phyloP scores from a whole-genome alignment of 30 jellyfish, hydroid and myxozoan genomes.

The Aurelia aurita region DNA sequence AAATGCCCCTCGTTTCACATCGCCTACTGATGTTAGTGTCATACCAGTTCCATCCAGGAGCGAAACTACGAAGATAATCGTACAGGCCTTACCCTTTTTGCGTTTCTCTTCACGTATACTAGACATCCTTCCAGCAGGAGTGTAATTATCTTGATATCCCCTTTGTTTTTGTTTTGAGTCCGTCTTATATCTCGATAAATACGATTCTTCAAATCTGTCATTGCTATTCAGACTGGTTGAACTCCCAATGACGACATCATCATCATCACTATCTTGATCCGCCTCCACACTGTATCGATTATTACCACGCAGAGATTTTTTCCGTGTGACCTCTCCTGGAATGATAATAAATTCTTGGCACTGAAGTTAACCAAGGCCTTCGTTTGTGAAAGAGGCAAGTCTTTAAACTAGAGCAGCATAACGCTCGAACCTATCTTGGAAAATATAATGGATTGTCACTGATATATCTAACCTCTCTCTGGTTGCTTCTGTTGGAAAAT shows the following conservation, averaged over 20 bases:
- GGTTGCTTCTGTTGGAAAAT: slow-evolving; percentile 73
- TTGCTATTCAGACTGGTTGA: slow-evolving; percentile 42
- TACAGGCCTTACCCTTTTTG: slow-evolving; percentile 13
- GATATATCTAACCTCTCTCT: slow-evolving; percentile 63
- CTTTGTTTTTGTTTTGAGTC: slow-evolving; percentile 10
- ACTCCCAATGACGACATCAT: slow-evolving; percentile 74
- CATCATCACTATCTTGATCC: slow-evolving; percentile 73
- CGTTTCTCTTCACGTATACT: slow-evolving; percentile 53
- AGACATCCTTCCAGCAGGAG: slow-evolving; percentile 30
- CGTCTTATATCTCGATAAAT: slow-evolving; percentile 22
- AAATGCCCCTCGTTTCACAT: too few species aligned
- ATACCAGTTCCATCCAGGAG: too few species aligned
- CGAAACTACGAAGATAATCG: too few species aligned
- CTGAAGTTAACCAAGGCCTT: not conserved
- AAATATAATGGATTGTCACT: slow-evolving; percentile 80
- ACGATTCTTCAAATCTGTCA: slow-evolving; percentile 57
- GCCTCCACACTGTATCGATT: slow-evolving; percentile 12
- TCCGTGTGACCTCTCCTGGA: not conserved
- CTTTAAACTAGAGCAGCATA: too few species aligned
- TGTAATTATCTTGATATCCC: not conserved
- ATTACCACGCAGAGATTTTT: not conserved
- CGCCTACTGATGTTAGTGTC: too few species aligned
- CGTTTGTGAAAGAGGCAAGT: not conserved
- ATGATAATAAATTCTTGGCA: not conserved
- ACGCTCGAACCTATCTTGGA: slow-evolving; percentile 79